Conservation (phyloP, 1,140 invertebrate genomes). For the Alviniconcha marisindica region DNA sequence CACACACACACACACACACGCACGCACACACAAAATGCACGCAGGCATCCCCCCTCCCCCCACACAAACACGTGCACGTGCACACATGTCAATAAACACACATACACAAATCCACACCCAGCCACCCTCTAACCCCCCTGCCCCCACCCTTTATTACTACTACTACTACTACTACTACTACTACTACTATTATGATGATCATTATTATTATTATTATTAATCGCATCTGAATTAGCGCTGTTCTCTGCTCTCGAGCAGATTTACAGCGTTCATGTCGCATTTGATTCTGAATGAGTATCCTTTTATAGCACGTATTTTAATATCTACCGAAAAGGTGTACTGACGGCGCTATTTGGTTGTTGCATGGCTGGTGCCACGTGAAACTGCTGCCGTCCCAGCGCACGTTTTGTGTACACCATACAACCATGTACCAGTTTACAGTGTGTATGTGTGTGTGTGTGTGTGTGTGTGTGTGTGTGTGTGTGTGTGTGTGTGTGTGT, state of each 20-base stretch:
- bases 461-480: not conserved
- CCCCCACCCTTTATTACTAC: not conserved
- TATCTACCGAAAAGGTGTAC: not conserved
- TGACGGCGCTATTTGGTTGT: not conserved
- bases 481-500: constrained; percentile 34
- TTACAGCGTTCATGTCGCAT: not conserved
- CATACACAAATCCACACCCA: not conserved
- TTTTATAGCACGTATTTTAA: not conserved
- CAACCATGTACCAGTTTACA: too few species aligned
- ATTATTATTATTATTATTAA: not conserved
- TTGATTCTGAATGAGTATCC: not conserved
- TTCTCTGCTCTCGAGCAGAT: too few species aligned
- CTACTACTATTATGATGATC: too few species aligned
- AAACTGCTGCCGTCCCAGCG: too few species aligned
- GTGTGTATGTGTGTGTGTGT: not conserved
- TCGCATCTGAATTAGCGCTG: too few species aligned
- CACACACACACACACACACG: not conserved
- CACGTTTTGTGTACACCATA: too few species aligned
- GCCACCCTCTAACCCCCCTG: not conserved
- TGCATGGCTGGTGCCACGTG: too few species aligned
- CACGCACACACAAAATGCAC: not conserved
- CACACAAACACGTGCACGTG: not conserved
- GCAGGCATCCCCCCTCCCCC: not conserved
- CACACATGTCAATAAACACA: not conserved
- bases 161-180: too few species aligned